phyloP scores from a whole-genome alignment of 2,888 invertebrate species.

The Tetragonula carbonaria region DNA sequence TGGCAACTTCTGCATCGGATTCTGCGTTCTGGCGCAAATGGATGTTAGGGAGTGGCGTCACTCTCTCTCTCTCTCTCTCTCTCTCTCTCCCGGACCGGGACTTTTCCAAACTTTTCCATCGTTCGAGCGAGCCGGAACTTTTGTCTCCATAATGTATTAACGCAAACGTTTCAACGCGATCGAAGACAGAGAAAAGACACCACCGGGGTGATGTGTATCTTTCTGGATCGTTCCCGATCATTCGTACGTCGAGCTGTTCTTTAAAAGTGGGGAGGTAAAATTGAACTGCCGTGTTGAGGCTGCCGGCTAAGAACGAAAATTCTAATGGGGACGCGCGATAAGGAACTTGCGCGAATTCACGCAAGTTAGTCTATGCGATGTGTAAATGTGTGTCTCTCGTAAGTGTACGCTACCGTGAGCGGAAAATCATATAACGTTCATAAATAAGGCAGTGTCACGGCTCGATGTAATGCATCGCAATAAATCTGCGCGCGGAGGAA shows the following conservation, averaged over 20 bases:
- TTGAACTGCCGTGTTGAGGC: not conserved
- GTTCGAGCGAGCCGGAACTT: conserved; percentile 53
- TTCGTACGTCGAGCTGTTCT: conserved; percentile 23
- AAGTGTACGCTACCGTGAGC: conserved; percentile 19
- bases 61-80: conserved; percentile 3
- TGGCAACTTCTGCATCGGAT: conserved; percentile 48
- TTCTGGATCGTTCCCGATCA: conserved; percentile 14
- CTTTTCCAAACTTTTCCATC: conserved; percentile 54
- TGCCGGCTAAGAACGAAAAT: conserved; percentile 1
- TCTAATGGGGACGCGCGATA: not conserved
- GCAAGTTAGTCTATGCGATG: conserved; percentile 7
- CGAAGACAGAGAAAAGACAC: conserved; percentile 31
- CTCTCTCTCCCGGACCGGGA: not conserved
- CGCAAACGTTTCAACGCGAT: conserved; percentile 63
- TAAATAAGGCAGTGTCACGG: conserved; percentile 24
- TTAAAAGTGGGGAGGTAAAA: conserved; percentile 17
- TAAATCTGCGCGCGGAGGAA: conserved; percentile 35
- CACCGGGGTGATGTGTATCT: conserved; percentile 40
- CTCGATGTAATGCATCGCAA: conserved; percentile 25
- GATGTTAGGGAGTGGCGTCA: conserved; percentile 53
- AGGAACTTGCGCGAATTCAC: not conserved
- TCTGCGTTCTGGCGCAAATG: conserved; percentile 54
- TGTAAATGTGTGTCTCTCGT: not conserved
- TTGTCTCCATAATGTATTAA: conserved; percentile 67
- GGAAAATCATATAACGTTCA: conserved; percentile 25